Base-by-base conservation (phyloP, 1,140 invertebrate genomes). In the Drosophila leontia region DNA sequence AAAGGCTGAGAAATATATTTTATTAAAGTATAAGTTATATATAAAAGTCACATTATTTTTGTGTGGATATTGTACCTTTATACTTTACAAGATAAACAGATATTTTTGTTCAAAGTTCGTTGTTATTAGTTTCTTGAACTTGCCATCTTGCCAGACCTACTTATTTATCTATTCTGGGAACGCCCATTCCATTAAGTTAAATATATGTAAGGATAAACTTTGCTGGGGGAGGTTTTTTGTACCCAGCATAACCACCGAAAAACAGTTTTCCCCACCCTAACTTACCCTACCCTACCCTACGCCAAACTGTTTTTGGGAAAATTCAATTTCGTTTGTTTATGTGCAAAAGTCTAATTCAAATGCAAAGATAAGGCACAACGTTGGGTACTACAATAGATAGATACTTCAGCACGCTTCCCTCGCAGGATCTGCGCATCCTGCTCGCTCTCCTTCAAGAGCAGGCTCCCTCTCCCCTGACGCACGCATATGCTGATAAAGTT, bases 261-360 rank as follows among this genome's bases (percentile, higher is more conserved):
- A 47, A 19, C 63, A 19, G 63, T 47, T 47, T 65, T 47, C 42
- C 37, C 37, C 37, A n/a, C 12, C 60, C 29, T 3, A 26, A 2
- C 7, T 13, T 2, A 15, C 13, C 55, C 32, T n/a, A 19, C 11
- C 32, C 34, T n/a, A n/a, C 41, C 7, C 41, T 34, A 51, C n/a
- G 29, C 60, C 17, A 48, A 72, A 72, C 71, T 82, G 62, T 65
- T 64, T 72, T 64, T n/a, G 50, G 68, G 41, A 39, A 83, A 88
- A 87, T 87, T 82, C 84, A 88, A 87, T 87, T 88, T 80, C 77
- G 68, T 76, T 78, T 88, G 67, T 87, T 88, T 87, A 90, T 87
- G 77, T 58, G 48, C 68, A 57, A 44, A 51, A 59, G 72, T 71
- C 86, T 80, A 88, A 84, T 87, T 84, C 80, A 83, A 80, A 84